Percentiles rank a stretch among this genome's conserved stretches.
Conservation (phyloP, 2,797 vertebrate species). For the Lepus oiostolus region DNA sequence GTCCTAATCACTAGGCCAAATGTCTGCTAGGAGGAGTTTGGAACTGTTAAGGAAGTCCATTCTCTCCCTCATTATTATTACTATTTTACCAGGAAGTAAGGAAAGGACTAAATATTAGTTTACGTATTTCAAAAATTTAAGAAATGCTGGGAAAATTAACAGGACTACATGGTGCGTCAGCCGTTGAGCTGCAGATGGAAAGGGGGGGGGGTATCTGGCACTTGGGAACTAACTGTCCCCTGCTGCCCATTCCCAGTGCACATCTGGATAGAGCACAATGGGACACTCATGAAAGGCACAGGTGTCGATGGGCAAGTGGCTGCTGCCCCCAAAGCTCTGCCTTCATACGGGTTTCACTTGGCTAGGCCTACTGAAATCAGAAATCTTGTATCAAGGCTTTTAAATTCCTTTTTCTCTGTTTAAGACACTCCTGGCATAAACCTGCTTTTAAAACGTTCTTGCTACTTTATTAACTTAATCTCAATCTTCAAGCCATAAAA, state of each 20-base stretch:
- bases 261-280: not conserved
- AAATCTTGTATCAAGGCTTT: not conserved
- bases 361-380: not conserved
- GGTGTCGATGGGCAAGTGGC: no score
- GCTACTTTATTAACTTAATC: not conserved
- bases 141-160: not conserved
- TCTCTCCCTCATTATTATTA: not conserved
- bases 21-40: no score
- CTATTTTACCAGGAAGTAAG: not conserved
- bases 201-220: no score
- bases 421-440: not conserved
- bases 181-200: not conserved
- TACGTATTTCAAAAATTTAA: not conserved
- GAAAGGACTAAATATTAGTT: conserved; percentile 19
- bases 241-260: not conserved
- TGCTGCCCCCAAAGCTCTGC: not conserved
- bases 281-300: not conserved
- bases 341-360: not conserved
- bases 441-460: not conserved
- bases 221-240: not conserved
- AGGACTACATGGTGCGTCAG: not conserved
- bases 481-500: not conserved
- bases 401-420: not conserved
- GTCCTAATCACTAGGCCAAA: no score
- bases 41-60: not conserved